A percentile compares a stretch with the other conserved stretches of the same genome.
phyloP scores from a whole-genome alignment of 2,113 vertebrate species.

The Tauraco erythrolophus region DNA sequence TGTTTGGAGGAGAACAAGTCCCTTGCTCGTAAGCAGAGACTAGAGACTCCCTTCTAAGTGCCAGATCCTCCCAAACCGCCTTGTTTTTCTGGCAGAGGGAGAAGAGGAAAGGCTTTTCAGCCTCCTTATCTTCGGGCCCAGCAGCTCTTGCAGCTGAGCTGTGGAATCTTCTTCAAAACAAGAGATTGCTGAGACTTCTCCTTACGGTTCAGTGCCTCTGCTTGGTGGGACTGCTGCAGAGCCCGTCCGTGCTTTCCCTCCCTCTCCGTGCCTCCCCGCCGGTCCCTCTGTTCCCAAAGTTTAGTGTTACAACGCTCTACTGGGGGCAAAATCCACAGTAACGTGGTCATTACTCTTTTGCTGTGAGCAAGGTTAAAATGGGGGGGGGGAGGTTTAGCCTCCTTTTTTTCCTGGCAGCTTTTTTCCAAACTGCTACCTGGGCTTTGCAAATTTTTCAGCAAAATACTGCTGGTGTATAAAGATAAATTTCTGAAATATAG shows the following conservation, averaged over 20 bases:
- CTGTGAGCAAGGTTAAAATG: background rate
- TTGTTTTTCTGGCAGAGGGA: background rate
- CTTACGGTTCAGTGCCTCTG: background rate
- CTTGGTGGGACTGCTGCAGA: background rate
- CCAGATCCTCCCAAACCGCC: background rate
- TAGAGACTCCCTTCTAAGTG: background rate
- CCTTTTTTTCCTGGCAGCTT: background rate
- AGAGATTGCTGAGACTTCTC: background rate
- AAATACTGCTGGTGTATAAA: background rate
- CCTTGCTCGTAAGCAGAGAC: background rate
- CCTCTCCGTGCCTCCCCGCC: background rate
- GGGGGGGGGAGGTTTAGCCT: rapidly evolving
- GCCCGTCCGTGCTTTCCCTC: background rate
- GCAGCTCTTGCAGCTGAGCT: background rate
- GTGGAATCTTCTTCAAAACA: background rate
- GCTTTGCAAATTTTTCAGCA: background rate
- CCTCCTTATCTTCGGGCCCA: background rate
- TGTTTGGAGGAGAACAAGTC: background rate
- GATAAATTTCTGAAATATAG: background rate
- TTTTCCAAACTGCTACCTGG: background rate
- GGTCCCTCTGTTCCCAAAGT: background rate
- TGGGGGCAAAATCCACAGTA: background rate
- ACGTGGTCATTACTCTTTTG: rapidly evolving
- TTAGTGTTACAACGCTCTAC: rapidly evolving
- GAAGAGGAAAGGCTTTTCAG: background rate